Evolutionary conservation across 30 jellyfish, hydroid and myxozoan genomes (phyloP).

Genomic region (Mastigias papua): DNA sequence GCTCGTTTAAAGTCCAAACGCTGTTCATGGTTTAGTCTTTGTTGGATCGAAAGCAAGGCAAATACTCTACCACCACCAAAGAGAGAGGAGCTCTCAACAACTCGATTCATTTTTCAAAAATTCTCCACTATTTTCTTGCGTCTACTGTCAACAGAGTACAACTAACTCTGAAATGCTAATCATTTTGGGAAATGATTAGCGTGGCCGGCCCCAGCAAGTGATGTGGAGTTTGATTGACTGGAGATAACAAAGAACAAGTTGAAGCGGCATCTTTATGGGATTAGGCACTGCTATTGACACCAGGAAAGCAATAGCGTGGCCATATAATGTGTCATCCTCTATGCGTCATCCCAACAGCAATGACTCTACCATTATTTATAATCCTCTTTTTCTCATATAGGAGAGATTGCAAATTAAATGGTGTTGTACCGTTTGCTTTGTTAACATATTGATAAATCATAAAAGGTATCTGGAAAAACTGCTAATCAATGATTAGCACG

Average conservation of each 20-base stretch:
- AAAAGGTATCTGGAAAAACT: not conserved
- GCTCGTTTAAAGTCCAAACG: conserved; percentile 3
- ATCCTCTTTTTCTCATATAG: not conserved
- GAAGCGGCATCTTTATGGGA: too few relatives aligned
- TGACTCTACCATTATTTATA: too few relatives aligned
- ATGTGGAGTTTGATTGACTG: too few relatives aligned
- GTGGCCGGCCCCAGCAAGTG: too few relatives aligned
- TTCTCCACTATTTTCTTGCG: not conserved
- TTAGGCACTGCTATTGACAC: too few relatives aligned
- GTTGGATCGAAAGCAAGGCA: conserved; percentile 14
- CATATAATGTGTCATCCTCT: too few relatives aligned
- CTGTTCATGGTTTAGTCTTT: not conserved
- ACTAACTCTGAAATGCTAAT: not conserved
- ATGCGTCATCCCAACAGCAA: too few relatives aligned
- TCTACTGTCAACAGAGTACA: not conserved
- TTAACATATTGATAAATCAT: too few relatives aligned
- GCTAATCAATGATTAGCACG: not conserved
- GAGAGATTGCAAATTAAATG: not conserved
- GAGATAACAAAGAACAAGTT: too few relatives aligned
- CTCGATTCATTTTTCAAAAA: conserved; percentile 9
- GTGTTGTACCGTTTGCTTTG: not conserved
- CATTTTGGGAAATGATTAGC: too few relatives aligned
- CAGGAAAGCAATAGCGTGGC: too few relatives aligned
- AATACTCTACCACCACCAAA: conserved; percentile 7
- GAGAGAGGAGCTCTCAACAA: not conserved